These are phyloP conservation scores for Cenopis cana DNA, from an alignment of 2,888 invertebrate species.

Conservation along the genomic window DNA sequence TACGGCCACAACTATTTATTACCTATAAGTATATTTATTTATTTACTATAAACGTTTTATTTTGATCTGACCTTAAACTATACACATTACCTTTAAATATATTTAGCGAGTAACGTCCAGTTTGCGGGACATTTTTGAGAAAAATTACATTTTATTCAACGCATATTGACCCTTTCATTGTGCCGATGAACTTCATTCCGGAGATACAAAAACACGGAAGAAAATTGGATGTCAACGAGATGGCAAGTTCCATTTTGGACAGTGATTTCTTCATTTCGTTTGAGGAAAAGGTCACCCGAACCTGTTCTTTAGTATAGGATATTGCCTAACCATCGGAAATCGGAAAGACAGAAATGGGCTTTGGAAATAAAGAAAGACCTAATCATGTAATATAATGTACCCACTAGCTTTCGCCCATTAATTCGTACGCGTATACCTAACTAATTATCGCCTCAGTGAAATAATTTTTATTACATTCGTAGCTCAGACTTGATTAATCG, in stretches of 20 bases:
- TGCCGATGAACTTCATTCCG: not conserved
- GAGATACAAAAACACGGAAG: constrained; percentile 26
- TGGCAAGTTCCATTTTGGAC: constrained; percentile 4
- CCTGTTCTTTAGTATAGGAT: constrained; percentile 8
- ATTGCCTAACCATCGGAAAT: constrained; percentile 3
- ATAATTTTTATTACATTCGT: too few relatives aligned
- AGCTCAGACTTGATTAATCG: too few relatives aligned
- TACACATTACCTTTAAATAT: too few relatives aligned
- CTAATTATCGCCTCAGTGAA: too few relatives aligned
- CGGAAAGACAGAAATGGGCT: not conserved
- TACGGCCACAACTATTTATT: too few relatives aligned
- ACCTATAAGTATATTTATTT: too few relatives aligned
- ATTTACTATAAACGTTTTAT: too few relatives aligned
- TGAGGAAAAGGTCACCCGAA: constrained; percentile 8
- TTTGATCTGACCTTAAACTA: too few relatives aligned
- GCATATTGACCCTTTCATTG: not conserved
- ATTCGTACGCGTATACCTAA: too few relatives aligned
- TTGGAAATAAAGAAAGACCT: not conserved
- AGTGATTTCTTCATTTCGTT: not conserved
- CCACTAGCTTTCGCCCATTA: too few relatives aligned
- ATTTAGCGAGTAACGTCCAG: too few relatives aligned
- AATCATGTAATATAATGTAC: not conserved
- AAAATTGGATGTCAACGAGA: constrained; percentile 32
- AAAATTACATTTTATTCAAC: not conserved
- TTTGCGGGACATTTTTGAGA: too few relatives aligned